These are phyloP conservation scores for Lacanobia oleracea DNA, from an alignment of 2,888 invertebrate genomes.

Conservation along the genomic window DNA sequence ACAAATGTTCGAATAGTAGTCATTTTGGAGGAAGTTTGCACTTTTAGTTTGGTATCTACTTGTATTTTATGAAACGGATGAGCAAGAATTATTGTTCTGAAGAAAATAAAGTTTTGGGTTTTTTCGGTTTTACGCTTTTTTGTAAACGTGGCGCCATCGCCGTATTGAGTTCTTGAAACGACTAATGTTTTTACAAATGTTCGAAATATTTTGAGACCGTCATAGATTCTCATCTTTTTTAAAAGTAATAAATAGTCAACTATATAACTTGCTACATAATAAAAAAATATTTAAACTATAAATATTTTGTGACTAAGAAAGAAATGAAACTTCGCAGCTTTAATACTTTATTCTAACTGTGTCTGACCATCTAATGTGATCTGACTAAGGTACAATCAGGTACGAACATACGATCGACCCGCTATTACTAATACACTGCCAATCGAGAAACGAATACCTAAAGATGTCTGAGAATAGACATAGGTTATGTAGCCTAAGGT, in stretches of 20 bases:
- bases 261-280: too few species aligned
- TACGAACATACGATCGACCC: neutral
- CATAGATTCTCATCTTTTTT: too few species aligned
- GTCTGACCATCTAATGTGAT: slow-evolving; percentile 4
- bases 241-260: too few species aligned
- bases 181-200: neutral
- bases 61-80: slow-evolving; percentile 8
- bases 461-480: neutral
- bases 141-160: too few species aligned
- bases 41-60: slow-evolving; percentile 17
- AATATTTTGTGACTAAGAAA: too few species aligned
- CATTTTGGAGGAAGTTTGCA: slow-evolving; percentile 31
- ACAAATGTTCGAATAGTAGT: neutral
- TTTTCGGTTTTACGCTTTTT: too few species aligned
- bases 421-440: slow-evolving; percentile 27
- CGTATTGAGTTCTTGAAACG: neutral
- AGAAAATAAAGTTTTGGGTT: too few species aligned
- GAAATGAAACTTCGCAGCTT: neutral
- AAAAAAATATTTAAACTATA: too few species aligned
- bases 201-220: too few species aligned
- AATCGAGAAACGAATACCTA: slow-evolving; percentile 21
- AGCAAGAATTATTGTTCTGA: neutral
- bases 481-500: neutral
- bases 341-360: slow-evolving; percentile 10
- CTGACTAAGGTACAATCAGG: neutral